Conservation (phyloP, 2,888 invertebrate species). For the Digitonthophagus gazella region DNA sequence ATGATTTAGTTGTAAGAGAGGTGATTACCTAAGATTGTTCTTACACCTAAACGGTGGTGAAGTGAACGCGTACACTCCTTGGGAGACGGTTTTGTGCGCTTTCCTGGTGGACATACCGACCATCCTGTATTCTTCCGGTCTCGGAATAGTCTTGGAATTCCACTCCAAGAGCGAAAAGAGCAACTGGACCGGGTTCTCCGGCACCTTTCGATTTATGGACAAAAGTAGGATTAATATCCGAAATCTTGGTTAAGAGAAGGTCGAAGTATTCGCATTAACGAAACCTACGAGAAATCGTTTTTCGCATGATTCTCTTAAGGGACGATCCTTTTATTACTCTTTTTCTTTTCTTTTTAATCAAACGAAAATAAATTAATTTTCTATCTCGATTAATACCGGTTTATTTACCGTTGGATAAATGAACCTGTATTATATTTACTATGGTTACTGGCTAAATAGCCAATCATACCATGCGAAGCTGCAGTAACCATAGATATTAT, state of each 20-base stretch:
- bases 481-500: too few relatives aligned
- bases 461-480: too few relatives aligned
- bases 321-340: too few relatives aligned
- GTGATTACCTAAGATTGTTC: slow-evolving; percentile 77
- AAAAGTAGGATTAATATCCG: slow-evolving; percentile 62
- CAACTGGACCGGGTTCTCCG: slow-evolving; percentile 68
- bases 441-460: too few relatives aligned
- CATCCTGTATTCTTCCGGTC: slow-evolving; percentile 72
- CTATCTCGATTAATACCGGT: too few relatives aligned
- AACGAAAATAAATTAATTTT: not conserved
- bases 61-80: slow-evolving; percentile 74
- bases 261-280: not conserved
- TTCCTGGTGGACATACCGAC: slow-evolving; percentile 66
- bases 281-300: not conserved
- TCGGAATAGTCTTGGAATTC: slow-evolving; percentile 72
- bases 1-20: slow-evolving; percentile 71
- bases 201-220: slow-evolving; percentile 74
- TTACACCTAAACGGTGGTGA: slow-evolving; percentile 68
- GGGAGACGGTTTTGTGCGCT: slow-evolving; percentile 74
- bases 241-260: not conserved
- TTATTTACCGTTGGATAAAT: too few relatives aligned
- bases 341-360: not conserved
- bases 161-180: slow-evolving; percentile 60
- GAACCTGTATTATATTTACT: too few relatives aligned
- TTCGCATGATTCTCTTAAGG: too few relatives aligned